These are phyloP conservation scores for Mirza zaza DNA, from an alignment of 2,113 vertebrate genomes.

Conservation along the genomic window DNA sequence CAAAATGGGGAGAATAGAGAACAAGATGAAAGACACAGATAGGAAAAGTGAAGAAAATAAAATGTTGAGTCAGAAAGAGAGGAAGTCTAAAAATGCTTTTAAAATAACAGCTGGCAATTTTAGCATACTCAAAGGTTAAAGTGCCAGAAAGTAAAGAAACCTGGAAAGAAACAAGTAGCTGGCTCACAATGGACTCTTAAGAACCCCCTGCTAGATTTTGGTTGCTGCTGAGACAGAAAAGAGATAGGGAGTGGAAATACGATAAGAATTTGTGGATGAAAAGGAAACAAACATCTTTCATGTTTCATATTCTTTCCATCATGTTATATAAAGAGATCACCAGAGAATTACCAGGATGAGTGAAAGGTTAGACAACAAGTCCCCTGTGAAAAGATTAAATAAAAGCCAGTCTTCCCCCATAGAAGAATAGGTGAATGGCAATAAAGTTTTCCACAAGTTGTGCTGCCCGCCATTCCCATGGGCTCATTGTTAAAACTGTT, in stretches of 20 bases:
- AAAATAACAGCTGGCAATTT: conserved; percentile 29
- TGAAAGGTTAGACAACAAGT: conserved; percentile 22
- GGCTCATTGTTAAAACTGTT: not conserved
- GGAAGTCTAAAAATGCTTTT: conserved; percentile 52
- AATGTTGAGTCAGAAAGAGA: conserved; percentile 22
- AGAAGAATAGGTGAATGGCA: not conserved
- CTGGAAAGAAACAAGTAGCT: conserved; percentile 3
- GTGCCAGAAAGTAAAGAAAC: conserved; percentile 33
- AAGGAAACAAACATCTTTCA: not conserved
- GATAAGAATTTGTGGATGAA: not conserved
- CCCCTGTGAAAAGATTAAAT: not conserved
- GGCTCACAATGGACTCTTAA: not conserved
- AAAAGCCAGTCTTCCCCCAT: not conserved
- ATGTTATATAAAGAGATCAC: not conserved
- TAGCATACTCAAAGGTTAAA: conserved; percentile 15
- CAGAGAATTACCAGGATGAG: not conserved
- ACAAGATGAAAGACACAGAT: not conserved
- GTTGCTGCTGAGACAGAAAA: conserved; percentile 32
- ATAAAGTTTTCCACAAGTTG: not conserved
- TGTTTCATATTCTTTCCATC: not conserved
- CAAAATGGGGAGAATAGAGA: not conserved
- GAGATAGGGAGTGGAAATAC: not conserved
- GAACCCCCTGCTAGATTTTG: not conserved
- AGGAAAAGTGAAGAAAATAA: conserved; percentile 25
- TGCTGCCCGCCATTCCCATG: not conserved